Percentiles rank a stretch among this genome's conserved stretches.
Conservation (phyloP, 1,140 invertebrate species). For the Agrypnia vestita region DNA sequence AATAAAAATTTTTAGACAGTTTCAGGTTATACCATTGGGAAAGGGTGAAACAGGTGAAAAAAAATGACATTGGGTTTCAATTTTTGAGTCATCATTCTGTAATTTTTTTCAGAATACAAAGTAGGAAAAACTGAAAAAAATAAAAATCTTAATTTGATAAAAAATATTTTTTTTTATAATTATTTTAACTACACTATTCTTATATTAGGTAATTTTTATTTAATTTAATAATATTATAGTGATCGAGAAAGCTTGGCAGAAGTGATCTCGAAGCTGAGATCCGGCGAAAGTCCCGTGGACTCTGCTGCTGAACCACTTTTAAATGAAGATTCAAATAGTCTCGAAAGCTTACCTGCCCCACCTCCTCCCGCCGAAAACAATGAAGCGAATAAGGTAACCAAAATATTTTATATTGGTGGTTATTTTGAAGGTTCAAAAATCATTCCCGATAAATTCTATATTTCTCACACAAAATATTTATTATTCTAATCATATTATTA, state of each 20-base stretch:
- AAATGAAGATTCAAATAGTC: constrained; percentile 81
- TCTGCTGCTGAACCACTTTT: constrained; percentile 72
- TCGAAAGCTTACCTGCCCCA: constrained; percentile 63
- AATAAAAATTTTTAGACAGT: no score
- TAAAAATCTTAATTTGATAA: no score
- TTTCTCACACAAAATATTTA: no score
- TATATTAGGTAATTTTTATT: neutral
- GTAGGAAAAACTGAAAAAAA: neutral
- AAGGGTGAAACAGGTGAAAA: no score
- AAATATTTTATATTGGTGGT: neutral
- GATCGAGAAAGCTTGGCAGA: constrained; percentile 83
- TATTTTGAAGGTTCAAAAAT: neutral
- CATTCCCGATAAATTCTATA: no score
- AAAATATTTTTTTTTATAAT: neutral
- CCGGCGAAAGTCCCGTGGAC: constrained; percentile 77
- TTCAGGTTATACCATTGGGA: no score
- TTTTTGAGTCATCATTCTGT: no score
- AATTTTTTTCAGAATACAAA: no score
- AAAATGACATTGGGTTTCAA: no score
- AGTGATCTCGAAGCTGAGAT: constrained; percentile 82
- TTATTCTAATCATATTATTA: no score
- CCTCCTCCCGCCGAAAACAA: constrained; percentile 5
- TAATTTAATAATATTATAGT: constrained; percentile 66
- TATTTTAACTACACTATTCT: neutral
- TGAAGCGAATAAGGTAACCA: neutral